phyloP scores from a whole-genome alignment of 1,140 invertebrate genomes.

The Teleopsis dalmanni region DNA sequence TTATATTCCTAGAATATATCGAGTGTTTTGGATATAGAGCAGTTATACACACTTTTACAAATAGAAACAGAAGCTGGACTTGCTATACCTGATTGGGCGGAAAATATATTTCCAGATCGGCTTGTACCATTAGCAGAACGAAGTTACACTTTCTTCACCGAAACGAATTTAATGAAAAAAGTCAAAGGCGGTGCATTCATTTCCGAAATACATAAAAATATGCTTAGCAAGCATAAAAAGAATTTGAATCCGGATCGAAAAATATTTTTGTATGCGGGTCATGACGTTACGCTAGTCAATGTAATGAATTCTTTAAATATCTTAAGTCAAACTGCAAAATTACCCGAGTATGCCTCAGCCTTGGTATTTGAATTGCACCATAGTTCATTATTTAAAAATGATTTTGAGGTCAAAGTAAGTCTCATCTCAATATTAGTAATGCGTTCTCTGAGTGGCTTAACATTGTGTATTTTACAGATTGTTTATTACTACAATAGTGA shows the following conservation, averaged over 20 bases:
- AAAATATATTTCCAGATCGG: slow-evolving; percentile 58
- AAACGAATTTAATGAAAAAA: slow-evolving; percentile 60
- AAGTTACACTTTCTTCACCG: slow-evolving; percentile 63
- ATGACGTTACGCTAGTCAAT: slow-evolving; percentile 67
- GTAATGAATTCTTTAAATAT: slow-evolving; percentile 61
- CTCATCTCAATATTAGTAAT: slow-evolving; percentile 9
- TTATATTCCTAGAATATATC: slow-evolving; percentile 55
- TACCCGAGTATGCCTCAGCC: slow-evolving; percentile 63
- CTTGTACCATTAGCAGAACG: slow-evolving; percentile 59
- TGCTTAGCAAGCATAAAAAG: slow-evolving; percentile 40
- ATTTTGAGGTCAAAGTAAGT: slow-evolving; percentile 47
- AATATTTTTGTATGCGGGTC: slow-evolving; percentile 59
- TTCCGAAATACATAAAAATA: slow-evolving; percentile 44
- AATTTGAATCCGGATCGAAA: slow-evolving; percentile 42
- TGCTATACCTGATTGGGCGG: slow-evolving; percentile 63
- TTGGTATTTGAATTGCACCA: slow-evolving; percentile 60
- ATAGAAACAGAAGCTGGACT: slow-evolving; percentile 61
- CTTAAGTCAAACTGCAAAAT: slow-evolving; percentile 49
- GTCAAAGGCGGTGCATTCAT: slow-evolving; percentile 62
- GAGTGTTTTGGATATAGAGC: slow-evolving; percentile 61
- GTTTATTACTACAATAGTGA: slow-evolving; percentile 44
- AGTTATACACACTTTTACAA: slow-evolving; percentile 64
- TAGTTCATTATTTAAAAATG: slow-evolving; percentile 34
- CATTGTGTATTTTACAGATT: too few relatives aligned
- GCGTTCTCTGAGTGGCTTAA: too few relatives aligned